Evolutionary conservation across 2,888 invertebrate genomes (phyloP).

Genomic region (Lapara coniferarum): DNA sequence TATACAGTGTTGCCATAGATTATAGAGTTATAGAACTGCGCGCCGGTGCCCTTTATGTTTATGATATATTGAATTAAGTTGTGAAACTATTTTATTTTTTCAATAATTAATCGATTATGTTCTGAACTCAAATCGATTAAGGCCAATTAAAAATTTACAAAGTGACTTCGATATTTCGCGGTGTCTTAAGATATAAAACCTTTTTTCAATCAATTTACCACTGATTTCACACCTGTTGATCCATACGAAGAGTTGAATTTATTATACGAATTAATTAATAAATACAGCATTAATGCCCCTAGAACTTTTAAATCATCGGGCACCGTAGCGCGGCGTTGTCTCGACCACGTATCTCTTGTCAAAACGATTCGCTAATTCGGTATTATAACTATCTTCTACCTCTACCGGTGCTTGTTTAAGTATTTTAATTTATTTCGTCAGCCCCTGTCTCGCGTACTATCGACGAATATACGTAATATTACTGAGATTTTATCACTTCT

Average conservation of each 20-base stretch:
- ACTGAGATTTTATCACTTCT: constrained; percentile 20
- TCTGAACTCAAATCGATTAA: no score
- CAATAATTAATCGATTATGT: not conserved
- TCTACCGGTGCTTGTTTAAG: constrained; percentile 77
- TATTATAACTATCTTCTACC: constrained; percentile 57
- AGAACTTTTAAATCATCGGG: no score
- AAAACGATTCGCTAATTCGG: constrained; percentile 23
- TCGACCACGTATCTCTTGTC: constrained; percentile 22
- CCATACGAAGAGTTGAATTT: no score
- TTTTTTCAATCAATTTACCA: no score
- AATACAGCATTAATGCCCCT: not conserved
- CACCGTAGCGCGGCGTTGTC: constrained; percentile 1
- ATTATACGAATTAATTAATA: not conserved
- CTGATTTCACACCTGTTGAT: no score
- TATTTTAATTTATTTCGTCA: constrained; percentile 39
- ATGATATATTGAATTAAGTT: constrained; percentile 12
- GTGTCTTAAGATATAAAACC: no score
- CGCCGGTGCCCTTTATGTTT: constrained; percentile 30
- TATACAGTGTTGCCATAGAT: constrained; percentile 68
- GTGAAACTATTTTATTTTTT: not conserved
- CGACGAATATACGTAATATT: constrained; percentile 22
- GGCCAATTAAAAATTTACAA: no score
- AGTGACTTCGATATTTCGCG: no score
- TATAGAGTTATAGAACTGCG: constrained; percentile 35
- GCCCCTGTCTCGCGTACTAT: constrained; percentile 13